Evolutionary conservation across 2,888 invertebrate species (phyloP).

Genomic region (Adelphocoris suturalis): DNA sequence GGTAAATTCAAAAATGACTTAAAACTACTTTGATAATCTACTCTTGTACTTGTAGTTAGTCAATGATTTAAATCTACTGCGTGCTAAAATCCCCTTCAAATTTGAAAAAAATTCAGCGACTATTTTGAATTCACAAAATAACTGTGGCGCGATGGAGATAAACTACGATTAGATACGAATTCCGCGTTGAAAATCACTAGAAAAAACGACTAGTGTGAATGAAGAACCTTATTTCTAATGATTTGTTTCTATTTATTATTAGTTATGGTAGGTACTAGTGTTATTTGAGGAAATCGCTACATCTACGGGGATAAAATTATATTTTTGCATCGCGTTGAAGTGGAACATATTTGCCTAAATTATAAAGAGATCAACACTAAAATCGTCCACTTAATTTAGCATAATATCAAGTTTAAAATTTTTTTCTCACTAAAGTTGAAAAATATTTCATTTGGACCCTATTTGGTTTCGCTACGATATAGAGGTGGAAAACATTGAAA

Average conservation of each 20-base stretch:
- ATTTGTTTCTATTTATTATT: not conserved
- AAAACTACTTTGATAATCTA: too few species aligned
- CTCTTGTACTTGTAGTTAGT: too few species aligned
- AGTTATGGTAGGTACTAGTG: not conserved
- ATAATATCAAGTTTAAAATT: not conserved
- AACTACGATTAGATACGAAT: not conserved
- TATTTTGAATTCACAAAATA: too few species aligned
- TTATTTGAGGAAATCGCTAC: not conserved
- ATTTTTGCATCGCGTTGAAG: too few species aligned
- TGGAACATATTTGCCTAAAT: not conserved
- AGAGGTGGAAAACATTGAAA: conserved; percentile 9
- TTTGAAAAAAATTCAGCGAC: too few species aligned
- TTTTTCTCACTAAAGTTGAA: conserved; percentile 21
- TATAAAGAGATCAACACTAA: not conserved
- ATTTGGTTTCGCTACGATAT: not conserved
- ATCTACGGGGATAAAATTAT: not conserved
- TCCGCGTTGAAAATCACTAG: not conserved
- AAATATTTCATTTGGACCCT: conserved; percentile 22
- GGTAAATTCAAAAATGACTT: too few species aligned
- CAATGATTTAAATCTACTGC: too few species aligned
- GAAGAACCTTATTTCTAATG: too few species aligned
- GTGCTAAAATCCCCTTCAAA: too few species aligned
- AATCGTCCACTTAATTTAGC: not conserved
- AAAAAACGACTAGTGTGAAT: too few species aligned
- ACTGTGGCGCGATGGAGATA: too few species aligned